Base-by-base conservation (phyloP, 2,888 invertebrate genomes). In the Apodemia zela region DNA sequence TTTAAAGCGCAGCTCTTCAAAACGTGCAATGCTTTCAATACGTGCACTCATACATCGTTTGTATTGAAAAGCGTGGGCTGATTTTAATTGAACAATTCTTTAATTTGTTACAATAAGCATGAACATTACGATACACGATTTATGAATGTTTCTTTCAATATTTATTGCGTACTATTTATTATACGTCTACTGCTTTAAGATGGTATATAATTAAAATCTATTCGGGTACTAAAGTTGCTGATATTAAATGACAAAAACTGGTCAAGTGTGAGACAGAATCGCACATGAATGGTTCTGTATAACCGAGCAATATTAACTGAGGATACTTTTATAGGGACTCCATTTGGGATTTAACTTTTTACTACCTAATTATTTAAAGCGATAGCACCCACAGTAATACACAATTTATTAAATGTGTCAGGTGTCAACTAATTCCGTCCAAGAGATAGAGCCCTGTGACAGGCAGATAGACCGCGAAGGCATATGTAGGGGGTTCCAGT, bases 71-170 rank as follows among this genome's bases (percentile, higher is more conserved):
- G 69, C 82, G 85, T 87, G 82, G 85, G 87, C 75, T 69, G 81
- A 71, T 75, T 81, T 81, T 83, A 85, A 86, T 86, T 82, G 80
- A 79, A 77, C 78, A 80, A 79, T 77, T 79, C 79, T 83, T 81
- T 81, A 67, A 68, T 70, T 67, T 66, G 67, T 69, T 63, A 35
- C 59, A 38, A 42, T 42, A 42, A 47, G 45, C 47, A 47, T 45
- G 29, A 59, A 58, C 60, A 65, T 68, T 65, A 66, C 62, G 62
- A 61, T 62, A 57, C 59, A 61, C 18, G 49, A 18, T 59, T 59
- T 59, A 42, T 59, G 38, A 59, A 38, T 42, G 25, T 59, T 15
- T 42, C 42, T 42, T 13, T 38, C 13, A 3, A 59, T 42, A 59
- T 59, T 59, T 42, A 59, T 59, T 21, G 35, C 25, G 13, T 21